These are phyloP conservation scores for Rhincodon typus DNA, from an alignment of 2,797 vertebrate genomes.

Conservation along the genomic window DNA sequence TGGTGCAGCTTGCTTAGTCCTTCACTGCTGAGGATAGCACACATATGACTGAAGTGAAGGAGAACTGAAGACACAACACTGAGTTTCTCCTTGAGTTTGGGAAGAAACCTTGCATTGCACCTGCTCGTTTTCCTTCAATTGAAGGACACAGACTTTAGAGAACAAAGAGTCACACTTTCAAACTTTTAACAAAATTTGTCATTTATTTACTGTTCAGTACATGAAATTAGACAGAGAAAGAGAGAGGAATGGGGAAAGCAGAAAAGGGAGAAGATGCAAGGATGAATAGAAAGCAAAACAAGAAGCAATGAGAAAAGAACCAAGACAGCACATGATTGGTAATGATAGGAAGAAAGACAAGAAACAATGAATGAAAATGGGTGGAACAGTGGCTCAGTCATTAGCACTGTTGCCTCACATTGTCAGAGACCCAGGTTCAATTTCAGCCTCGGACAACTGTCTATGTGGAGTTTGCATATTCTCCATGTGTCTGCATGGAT, in stretches of 20 bases:
- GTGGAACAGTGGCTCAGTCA: neutral
- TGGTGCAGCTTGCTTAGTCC: neutral
- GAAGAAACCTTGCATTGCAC: neutral
- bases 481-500: too few species aligned
- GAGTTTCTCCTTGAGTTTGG: neutral
- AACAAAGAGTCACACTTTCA: neutral
- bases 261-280: neutral
- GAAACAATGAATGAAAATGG: neutral
- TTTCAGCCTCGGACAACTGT: too few species aligned
- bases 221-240: neutral
- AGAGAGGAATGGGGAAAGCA: neutral
- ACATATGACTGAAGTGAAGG: neutral
- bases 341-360: neutral
- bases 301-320: neutral
- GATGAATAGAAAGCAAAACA: neutral
- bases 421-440: too few species aligned
- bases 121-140: neutral
- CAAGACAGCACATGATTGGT: neutral
- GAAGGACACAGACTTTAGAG: neutral
- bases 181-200: neutral
- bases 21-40: neutral
- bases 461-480: too few species aligned
- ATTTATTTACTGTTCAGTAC: neutral
- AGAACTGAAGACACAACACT: neutral
- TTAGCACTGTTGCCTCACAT: too few species aligned